Conservation (phyloP, 2,797 vertebrate species). For the Catamblyrhynchus diadema region DNA sequence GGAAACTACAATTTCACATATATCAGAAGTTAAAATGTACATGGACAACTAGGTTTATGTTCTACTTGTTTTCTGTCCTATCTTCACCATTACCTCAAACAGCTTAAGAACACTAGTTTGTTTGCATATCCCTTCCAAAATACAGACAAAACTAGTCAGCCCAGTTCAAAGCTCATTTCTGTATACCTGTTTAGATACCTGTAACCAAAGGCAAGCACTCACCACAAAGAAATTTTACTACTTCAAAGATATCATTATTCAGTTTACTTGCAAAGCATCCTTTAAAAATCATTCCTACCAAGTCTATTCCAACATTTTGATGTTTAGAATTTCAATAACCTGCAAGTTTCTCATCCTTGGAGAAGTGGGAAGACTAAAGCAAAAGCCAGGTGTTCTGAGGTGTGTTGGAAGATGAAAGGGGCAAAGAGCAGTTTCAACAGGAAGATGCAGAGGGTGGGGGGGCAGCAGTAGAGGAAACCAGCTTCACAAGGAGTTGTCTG, state of each 20-base stretch:
- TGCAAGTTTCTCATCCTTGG: not conserved
- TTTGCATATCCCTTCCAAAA: not conserved
- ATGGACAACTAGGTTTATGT: not conserved
- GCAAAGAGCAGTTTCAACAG: accelerated
- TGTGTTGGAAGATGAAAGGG: accelerated
- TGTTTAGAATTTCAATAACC: not conserved
- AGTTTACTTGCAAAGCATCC: not conserved
- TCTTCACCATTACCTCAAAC: not conserved
- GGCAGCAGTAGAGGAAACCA: not conserved
- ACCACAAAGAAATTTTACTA: not conserved
- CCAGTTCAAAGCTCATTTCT: not conserved
- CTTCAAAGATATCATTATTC: not conserved
- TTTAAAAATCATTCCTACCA: not conserved
- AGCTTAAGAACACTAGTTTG: not conserved
- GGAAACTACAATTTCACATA: not conserved
- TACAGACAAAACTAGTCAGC: not conserved
- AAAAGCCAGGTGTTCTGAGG: not conserved
- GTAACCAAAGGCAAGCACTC: not conserved
- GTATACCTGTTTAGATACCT: not conserved
- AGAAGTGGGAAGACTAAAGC: not conserved
- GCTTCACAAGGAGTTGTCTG: not conserved
- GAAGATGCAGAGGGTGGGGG: not conserved
- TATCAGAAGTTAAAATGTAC: not conserved
- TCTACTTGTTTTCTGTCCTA: not conserved
- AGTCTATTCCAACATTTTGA: not conserved